Base-by-base conservation (phyloP, 1,140 invertebrate species). In the Ptiloglossa arizonensis region DNA sequence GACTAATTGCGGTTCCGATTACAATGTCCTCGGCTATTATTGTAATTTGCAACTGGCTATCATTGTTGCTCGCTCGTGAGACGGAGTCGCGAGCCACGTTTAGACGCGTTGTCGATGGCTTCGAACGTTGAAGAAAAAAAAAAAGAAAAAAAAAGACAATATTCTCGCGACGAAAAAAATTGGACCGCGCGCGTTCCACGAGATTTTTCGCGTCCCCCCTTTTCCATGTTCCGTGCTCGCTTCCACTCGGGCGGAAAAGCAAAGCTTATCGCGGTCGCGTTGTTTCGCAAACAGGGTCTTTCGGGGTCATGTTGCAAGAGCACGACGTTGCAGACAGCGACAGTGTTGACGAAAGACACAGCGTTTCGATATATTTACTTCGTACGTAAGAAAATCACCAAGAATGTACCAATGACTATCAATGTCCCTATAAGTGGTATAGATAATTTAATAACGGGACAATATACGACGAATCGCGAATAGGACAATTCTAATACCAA, bases 1-100 rank as follows among this genome's bases (percentile, higher is more conserved):
- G 87, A 90, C 88, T 90, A 90, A 90, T 90, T 89, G 83, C 88
- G 72, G 63, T 66, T 67, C 76, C 81, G 88, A 90, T 90, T 90
- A 83, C 81, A 87, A 80, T 67, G 83, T 86, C 80, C 74, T 83
- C 79, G 79, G 80, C 83, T 88, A 87, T 88, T 89, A 87, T 87
- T 86, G 81, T 86, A 87, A 87, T 89, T 89, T 87, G 88, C 81
- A 87, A 85, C 71, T 80, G 59, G 52, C 56, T 71, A 86, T 81
- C 81, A 62, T 87, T 83, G 79, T 76, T 46, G 67, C 35, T 11
- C 24, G 56, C 54, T 59, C 72, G 63, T 73, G 35, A 50, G n/a
- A 48, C 19, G 17, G 17, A 69, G 60, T 27, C 62, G 44, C 50
- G 22, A 50, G 38, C 22, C 41, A 38, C 57, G 32, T 38, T 38